Percentiles rank a stretch among this genome's conserved stretches.
These are phyloP conservation scores for Scomber japonicus DNA, from an alignment of 2,113 vertebrate genomes.

Conservation along the genomic window DNA sequence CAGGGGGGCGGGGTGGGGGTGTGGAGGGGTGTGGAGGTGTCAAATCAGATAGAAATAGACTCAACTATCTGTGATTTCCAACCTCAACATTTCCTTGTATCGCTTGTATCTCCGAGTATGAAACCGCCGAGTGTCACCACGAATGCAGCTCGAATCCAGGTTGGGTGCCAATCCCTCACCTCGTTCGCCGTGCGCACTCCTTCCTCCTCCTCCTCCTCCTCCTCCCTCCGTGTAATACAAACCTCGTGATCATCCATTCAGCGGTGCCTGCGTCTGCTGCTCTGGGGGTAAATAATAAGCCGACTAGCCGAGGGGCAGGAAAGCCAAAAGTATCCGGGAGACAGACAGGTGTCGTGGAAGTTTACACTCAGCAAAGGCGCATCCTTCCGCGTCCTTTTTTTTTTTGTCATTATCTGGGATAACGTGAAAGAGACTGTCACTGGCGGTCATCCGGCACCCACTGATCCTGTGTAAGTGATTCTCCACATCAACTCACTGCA, in stretches of 20 bases:
- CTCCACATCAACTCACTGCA: constrained; percentile 47
- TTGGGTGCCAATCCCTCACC: constrained; percentile 71
- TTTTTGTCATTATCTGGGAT: constrained; percentile 53
- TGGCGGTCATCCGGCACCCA: constrained; percentile 72
- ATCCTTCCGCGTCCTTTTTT: constrained; percentile 58
- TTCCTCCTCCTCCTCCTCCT: constrained; percentile 19
- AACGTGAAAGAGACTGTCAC: constrained; percentile 69
- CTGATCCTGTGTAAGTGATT: constrained; percentile 83
- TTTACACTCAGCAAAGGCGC: constrained; percentile 62
- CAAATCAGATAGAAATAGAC: constrained; percentile 32
- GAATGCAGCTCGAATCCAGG: constrained; percentile 55
- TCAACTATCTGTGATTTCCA: constrained; percentile 23
- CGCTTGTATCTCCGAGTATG: constrained; percentile 5
- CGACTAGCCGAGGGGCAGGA: constrained; percentile 31
- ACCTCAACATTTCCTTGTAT: background rate
- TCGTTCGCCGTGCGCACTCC: constrained; percentile 61
- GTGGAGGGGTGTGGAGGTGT: background rate
- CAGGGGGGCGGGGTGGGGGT: no score
- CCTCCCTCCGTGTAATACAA: constrained; percentile 74
- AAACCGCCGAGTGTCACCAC: constrained; percentile 31
- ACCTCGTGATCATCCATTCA: constrained; percentile 83
- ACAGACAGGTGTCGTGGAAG: constrained; percentile 79
- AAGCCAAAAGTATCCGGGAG: constrained; percentile 63
- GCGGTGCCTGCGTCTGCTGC: constrained; percentile 65
- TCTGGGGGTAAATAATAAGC: constrained; percentile 50